Conservation (phyloP, 2,113 vertebrate species). For the Ageneiosus marmoratus region DNA sequence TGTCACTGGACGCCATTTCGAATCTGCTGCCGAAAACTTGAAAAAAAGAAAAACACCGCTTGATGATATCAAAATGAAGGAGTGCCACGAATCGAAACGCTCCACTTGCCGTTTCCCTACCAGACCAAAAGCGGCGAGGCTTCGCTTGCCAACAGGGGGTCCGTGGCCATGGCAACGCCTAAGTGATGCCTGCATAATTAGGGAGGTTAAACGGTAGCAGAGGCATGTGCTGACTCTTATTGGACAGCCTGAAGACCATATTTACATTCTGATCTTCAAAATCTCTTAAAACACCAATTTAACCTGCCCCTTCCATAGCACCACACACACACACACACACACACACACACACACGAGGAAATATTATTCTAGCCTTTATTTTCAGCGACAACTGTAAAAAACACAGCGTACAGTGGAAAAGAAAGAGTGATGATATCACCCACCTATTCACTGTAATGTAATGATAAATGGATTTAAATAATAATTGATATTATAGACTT, state of each 20-base stretch:
- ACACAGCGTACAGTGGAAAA: not conserved
- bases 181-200: slow-evolving; percentile 62
- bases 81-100: not conserved
- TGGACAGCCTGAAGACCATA: slow-evolving; percentile 24
- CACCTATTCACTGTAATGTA: not conserved
- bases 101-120: slow-evolving; percentile 23
- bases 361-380: not conserved
- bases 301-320: too few relatives aligned
- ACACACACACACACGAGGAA: not conserved
- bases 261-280: slow-evolving; percentile 48
- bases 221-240: slow-evolving; percentile 44
- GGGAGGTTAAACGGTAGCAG: slow-evolving; percentile 52
- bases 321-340: not conserved
- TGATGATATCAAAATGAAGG: not conserved
- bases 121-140: slow-evolving; percentile 42
- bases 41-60: not conserved
- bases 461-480: not conserved
- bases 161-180: slow-evolving; percentile 57
- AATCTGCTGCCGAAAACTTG: not conserved
- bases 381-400: not conserved
- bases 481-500: not conserved
- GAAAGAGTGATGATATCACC: not conserved
- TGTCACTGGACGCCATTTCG: not conserved
- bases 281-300: too few relatives aligned
- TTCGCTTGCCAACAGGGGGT: slow-evolving; percentile 53